Base-by-base conservation (phyloP, 2,797 vertebrate genomes). In the Danio tinwini region DNA sequence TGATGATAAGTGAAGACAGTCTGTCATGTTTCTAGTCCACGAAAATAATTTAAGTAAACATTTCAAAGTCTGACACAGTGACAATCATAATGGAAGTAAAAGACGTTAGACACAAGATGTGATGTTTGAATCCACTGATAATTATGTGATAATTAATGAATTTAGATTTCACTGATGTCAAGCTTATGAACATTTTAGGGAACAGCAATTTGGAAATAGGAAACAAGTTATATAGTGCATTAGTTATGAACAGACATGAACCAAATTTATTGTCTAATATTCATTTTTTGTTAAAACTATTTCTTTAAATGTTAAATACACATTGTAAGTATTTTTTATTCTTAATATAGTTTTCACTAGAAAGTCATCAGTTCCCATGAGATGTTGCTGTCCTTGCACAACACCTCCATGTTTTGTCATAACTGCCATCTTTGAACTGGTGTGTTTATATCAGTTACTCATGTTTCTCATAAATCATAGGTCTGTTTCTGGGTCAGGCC, bases 401-500 rank as follows among this genome's bases (percentile, higher is more conserved):
- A 14, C 5, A 13, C 39, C 50, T 56, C 52, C 12, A 56, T 21
- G 45, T 56, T 72, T 55, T 58, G 10, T 58, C 69, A 58, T 58
- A 10, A 55, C 3, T 45, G 0, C 42, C 55, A 59, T 45, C 13
- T 21, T 21, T 56, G 40, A 37, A 59, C 13, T 6, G 19, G 40
- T 19, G 17, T 59, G 55, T 59, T 59, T 37, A 53, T 70, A 70
- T 70, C 50, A 3, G 50, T 70, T 70, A 53, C 68, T 70, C 53
- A 47, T 45, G 53, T 73, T 70, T 70, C 67, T 70, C 50, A 53
- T 70, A 53, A 53, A 53, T 70, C 16, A 52, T 40, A 10, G 37
- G 16, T n/a, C 16, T 70, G 16, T 40, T 70, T 70, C 68, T 59
- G 55, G 70, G 53, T 73, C 70, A 73, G 70, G 40, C 55, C 44